phyloP scores from a whole-genome alignment of 2,113 vertebrate species.

The Neolamprologus falcicula region DNA sequence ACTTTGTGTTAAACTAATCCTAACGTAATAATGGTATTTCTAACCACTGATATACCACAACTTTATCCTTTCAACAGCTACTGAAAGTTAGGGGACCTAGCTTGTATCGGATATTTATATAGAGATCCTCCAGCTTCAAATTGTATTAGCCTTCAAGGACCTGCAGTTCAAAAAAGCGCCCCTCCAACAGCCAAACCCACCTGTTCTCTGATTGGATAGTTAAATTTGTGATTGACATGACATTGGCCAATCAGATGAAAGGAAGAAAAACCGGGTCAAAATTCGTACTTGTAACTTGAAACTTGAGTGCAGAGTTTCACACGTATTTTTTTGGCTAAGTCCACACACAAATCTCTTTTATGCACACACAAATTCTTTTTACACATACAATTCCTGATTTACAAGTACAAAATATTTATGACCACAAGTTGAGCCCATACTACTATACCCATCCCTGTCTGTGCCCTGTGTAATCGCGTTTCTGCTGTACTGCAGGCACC shows the following conservation, averaged over 20 bases:
- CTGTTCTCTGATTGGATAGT: background rate
- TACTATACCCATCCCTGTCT: background rate
- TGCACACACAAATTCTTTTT: accelerated
- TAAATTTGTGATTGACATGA: background rate
- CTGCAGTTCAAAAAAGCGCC: background rate
- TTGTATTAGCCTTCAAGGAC: background rate
- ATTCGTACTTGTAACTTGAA: background rate
- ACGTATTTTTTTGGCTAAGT: accelerated
- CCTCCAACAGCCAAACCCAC: accelerated
- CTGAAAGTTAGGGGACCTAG: background rate
- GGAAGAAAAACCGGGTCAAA: background rate
- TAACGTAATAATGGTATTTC: too few relatives aligned
- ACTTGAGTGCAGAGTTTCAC: background rate
- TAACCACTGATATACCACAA: too few relatives aligned
- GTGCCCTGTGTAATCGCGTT: background rate
- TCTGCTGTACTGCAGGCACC: slow-evolving; percentile 73
- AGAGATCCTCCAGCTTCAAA: background rate
- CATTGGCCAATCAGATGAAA: background rate
- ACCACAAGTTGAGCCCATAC: background rate
- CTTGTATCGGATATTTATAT: accelerated
- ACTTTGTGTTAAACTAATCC: too few relatives aligned
- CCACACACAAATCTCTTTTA: background rate
- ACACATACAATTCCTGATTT: background rate
- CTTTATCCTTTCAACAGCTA: too few relatives aligned
- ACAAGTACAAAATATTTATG: background rate